phyloP scores from a whole-genome alignment of 1,140 invertebrate species.

The Drosophila tropicalis region DNA sequence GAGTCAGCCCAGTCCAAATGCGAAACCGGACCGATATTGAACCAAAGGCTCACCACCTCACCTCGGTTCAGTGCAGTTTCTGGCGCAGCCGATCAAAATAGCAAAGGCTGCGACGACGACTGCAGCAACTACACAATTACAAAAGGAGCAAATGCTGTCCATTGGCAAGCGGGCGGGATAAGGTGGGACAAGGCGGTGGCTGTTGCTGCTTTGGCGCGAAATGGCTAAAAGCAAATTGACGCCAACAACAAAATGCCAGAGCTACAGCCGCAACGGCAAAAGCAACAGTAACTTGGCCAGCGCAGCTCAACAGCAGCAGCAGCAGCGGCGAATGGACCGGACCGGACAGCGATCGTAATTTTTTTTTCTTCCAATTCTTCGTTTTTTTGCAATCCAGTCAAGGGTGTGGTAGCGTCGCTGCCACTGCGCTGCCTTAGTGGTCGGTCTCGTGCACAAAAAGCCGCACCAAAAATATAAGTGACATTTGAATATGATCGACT shows the following conservation, averaged over 20 bases:
- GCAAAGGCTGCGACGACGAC: conserved; percentile 51
- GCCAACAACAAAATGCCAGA: conserved; percentile 72
- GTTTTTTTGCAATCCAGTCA: conserved; percentile 78
- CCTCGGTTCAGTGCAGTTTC: conserved; percentile 3
- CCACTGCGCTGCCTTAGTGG: conserved; percentile 48
- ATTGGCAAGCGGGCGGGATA: conserved; percentile 23
- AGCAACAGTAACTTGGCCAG: conserved; percentile 33
- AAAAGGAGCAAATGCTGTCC: conserved; percentile 69
- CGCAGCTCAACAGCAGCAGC: not conserved
- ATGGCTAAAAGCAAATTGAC: conserved; percentile 82
- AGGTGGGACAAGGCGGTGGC: conserved; percentile 28
- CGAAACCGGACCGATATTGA: conserved; percentile 66
- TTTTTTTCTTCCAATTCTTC: conserved; percentile 35
- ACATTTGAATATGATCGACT: not conserved
- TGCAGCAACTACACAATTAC: conserved; percentile 61
- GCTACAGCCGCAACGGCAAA: conserved; percentile 30
- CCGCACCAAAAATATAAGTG: conserved; percentile 14
- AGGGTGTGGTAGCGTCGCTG: conserved; percentile 82
- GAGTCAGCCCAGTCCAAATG: conserved; percentile 29
- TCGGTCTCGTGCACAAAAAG: conserved; percentile 67
- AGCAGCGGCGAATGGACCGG: conserved; percentile 51
- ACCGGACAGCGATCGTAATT: conserved; percentile 33
- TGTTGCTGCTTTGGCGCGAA: conserved; percentile 66
- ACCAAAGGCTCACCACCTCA: conserved; percentile 33
- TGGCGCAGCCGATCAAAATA: conserved; percentile 73